A percentile compares a stretch with the other conserved stretches of the same genome.
Conservation (phyloP, 2,888 invertebrate genomes). For the Falcaria lacertinaria region DNA sequence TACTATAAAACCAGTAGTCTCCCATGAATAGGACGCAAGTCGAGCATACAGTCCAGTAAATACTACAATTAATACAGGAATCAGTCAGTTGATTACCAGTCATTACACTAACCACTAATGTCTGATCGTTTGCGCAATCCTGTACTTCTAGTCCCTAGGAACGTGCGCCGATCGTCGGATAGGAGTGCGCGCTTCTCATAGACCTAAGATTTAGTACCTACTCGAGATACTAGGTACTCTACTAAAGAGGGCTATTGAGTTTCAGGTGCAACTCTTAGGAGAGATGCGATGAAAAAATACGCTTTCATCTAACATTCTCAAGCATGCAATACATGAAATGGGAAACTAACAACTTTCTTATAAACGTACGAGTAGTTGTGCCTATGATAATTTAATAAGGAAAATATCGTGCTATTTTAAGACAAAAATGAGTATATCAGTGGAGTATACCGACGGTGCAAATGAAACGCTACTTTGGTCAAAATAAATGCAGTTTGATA, state of each 20-base stretch:
- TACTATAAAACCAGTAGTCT: neutral
- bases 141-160: conserved; percentile 34
- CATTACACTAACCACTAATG: conserved; percentile 54
- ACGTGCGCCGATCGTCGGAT: conserved; percentile 21
- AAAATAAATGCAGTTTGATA: too few species aligned
- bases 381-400: too few species aligned
- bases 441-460: too few species aligned
- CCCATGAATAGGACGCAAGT: neutral
- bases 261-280: conserved; percentile 10
- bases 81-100: conserved; percentile 43
- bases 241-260: conserved; percentile 35
- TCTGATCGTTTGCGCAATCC: conserved; percentile 32
- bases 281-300: too few species aligned
- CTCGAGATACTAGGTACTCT: conserved; percentile 27
- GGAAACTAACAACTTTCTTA: too few species aligned
- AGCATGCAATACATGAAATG: too few species aligned
- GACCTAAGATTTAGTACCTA: conserved; percentile 32
- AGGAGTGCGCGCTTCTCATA: conserved; percentile 22
- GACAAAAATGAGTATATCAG: too few species aligned
- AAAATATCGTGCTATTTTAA: too few species aligned
- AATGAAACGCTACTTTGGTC: too few species aligned
- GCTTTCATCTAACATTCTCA: too few species aligned
- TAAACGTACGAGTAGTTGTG: too few species aligned
- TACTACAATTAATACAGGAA: conserved; percentile 32
- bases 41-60: conserved; percentile 18